These are phyloP conservation scores for Cistogaster globosa DNA, from an alignment of 2,888 invertebrate genomes.

Conservation along the genomic window DNA sequence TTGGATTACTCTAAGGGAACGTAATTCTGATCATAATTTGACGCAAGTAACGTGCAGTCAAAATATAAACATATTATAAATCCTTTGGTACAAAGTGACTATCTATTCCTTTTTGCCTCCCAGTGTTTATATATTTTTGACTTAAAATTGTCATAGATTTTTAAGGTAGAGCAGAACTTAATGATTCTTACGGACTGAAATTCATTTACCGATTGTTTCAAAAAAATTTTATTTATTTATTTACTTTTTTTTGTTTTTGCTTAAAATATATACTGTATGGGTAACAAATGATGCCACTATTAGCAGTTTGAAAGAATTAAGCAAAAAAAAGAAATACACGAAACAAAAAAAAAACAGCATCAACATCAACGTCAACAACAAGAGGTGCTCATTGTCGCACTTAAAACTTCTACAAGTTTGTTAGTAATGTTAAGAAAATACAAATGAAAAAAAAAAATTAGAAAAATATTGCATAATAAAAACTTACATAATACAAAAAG, in stretches of 20 bases:
- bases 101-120: too few species aligned
- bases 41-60: too few species aligned
- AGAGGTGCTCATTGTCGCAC: conserved; percentile 66
- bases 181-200: not conserved
- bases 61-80: too few species aligned
- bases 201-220: not conserved
- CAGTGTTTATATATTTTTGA: too few species aligned
- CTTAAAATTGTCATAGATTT: not conserved
- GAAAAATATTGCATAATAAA: conserved; percentile 25
- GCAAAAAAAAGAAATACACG: not conserved
- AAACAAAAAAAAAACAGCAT: not conserved
- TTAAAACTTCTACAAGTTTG: conserved; percentile 59
- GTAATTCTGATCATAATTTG: too few species aligned
- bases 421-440: conserved; percentile 43
- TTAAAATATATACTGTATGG: conserved; percentile 42
- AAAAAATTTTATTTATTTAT: not conserved
- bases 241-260: not conserved
- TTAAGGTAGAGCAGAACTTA: not conserved
- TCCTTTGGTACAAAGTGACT: too few species aligned
- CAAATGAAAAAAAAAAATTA: not conserved
- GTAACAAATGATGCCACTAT: conserved; percentile 49
- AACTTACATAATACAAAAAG: conserved; percentile 1
- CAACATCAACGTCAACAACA: conserved; percentile 61
- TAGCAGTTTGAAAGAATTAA: conserved; percentile 8
- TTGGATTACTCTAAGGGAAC: too few species aligned